Evolutionary conservation across 2,888 invertebrate genomes (phyloP).

Genomic region (Amblyjoppa proteus): DNA sequence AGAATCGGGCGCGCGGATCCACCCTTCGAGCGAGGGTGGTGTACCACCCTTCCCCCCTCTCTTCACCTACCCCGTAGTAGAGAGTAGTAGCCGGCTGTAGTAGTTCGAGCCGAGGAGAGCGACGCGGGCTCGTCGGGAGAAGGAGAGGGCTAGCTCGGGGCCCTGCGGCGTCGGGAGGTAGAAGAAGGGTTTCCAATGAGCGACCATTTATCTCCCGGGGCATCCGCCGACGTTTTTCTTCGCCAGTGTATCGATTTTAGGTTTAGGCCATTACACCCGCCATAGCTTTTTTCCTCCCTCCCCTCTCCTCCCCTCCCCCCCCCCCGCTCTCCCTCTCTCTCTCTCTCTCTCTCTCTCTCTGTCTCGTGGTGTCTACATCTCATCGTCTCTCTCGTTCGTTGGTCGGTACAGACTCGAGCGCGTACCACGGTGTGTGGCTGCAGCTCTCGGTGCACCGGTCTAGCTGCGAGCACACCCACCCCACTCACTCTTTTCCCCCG

Average conservation of each 20-base stretch:
- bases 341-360: not conserved
- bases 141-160: slow-evolving; percentile 46
- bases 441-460: slow-evolving; percentile 64
- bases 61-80: slow-evolving; percentile 9
- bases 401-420: slow-evolving; percentile 5
- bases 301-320: not conserved
- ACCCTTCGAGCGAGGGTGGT: slow-evolving; percentile 55
- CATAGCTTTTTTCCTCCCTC: slow-evolving; percentile 48
- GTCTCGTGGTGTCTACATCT: not conserved
- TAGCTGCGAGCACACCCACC: slow-evolving; percentile 52
- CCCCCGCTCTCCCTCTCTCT: not conserved
- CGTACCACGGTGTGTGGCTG: slow-evolving; percentile 20
- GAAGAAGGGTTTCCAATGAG: slow-evolving; percentile 78
- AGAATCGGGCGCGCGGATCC: slow-evolving; percentile 67
- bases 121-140: slow-evolving; percentile 42
- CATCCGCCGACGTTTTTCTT: slow-evolving; percentile 80
- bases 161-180: slow-evolving; percentile 70
- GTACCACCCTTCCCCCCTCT: not conserved
- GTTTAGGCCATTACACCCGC: slow-evolving; percentile 79
- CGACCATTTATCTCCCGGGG: slow-evolving; percentile 80
- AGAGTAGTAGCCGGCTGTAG: slow-evolving; percentile 59
- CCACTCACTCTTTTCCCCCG: too few species aligned
- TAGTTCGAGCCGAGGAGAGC: slow-evolving; percentile 42
- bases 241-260: slow-evolving; percentile 80
- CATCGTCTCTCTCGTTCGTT: slow-evolving; percentile 2